These are phyloP conservation scores for Notodromas monacha DNA, from an alignment of 2,888 invertebrate genomes.

Conservation along the genomic window DNA sequence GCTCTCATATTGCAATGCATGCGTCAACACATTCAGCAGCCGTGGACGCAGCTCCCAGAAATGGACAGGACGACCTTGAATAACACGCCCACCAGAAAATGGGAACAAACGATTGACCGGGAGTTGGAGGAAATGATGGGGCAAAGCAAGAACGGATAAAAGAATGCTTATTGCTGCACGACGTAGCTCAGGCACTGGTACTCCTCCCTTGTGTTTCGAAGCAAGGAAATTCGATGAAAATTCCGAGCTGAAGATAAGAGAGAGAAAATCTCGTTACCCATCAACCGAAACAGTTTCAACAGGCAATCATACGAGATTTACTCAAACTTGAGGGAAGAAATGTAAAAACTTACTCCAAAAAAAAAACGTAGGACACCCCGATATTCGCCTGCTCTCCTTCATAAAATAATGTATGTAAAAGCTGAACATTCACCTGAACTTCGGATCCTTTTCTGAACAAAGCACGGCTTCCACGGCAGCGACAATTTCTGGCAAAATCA, in stretches of 20 bases:
- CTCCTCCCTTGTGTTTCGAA: not conserved
- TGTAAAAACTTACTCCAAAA: too few relatives aligned
- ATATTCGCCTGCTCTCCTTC: too few relatives aligned
- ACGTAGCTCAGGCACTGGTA: conserved; percentile 24
- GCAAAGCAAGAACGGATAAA: conserved; percentile 60
- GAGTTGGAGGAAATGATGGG: conserved; percentile 44
- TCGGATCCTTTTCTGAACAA: conserved; percentile 20
- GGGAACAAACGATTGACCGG: conserved; percentile 15
- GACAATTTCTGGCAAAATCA: conserved; percentile 59
- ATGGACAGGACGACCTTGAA: conserved; percentile 17
- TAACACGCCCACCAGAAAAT: conserved; percentile 10
- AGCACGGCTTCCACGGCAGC: conserved; percentile 63
- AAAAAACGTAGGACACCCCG: too few relatives aligned
- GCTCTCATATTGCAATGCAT: conserved; percentile 44
- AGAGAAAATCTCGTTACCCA: too few relatives aligned
- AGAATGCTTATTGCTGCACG: conserved; percentile 69
- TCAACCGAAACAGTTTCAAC: too few relatives aligned
- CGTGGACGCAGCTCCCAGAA: conserved; percentile 36
- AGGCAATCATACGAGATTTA: too few relatives aligned
- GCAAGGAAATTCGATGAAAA: too few relatives aligned
- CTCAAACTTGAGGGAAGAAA: too few relatives aligned
- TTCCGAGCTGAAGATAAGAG: too few relatives aligned
- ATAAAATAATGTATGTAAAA: too few relatives aligned
- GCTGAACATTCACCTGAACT: conserved; percentile 27
- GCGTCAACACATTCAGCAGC: conserved; percentile 43